phyloP scores from a whole-genome alignment of 2,888 invertebrate species.

The Lasioglossum lativentre region DNA sequence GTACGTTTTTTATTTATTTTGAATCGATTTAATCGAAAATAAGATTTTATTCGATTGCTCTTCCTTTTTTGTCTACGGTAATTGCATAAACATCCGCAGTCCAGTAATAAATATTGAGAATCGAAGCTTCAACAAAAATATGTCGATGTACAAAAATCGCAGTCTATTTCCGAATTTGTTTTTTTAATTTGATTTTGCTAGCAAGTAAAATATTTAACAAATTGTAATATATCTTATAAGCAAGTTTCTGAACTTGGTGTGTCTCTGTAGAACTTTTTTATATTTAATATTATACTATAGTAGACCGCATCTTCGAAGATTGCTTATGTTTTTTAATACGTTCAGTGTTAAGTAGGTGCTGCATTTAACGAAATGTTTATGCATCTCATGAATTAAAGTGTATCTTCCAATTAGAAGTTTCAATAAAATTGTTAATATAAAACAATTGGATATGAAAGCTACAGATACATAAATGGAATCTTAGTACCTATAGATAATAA shows the following conservation, averaged over 20 bases:
- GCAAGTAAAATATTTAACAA: background rate
- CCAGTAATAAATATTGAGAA: too few relatives aligned
- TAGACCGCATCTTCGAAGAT: conserved; percentile 15
- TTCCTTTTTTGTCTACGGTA: too few relatives aligned
- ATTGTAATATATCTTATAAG: background rate
- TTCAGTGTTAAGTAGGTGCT: conserved; percentile 22
- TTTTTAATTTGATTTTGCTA: background rate
- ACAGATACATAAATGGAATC: background rate
- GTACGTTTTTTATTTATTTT: too few relatives aligned
- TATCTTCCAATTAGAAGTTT: background rate
- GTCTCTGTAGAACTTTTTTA: background rate
- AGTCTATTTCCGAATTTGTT: background rate
- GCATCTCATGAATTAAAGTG: background rate
- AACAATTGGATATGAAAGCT: background rate
- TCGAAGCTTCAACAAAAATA: too few relatives aligned
- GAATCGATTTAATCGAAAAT: too few relatives aligned
- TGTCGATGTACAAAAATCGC: background rate
- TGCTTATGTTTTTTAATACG: conserved; percentile 13
- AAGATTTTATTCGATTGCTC: too few relatives aligned
- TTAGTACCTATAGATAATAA: background rate
- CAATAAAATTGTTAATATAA: background rate
- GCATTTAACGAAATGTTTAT: background rate
- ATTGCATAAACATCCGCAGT: too few relatives aligned
- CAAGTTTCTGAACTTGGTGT: background rate
- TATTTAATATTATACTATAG: conserved; percentile 20